These are phyloP conservation scores for Chaetophractus vellerosus DNA, from an alignment of 2,797 vertebrate species.

Conservation along the genomic window DNA sequence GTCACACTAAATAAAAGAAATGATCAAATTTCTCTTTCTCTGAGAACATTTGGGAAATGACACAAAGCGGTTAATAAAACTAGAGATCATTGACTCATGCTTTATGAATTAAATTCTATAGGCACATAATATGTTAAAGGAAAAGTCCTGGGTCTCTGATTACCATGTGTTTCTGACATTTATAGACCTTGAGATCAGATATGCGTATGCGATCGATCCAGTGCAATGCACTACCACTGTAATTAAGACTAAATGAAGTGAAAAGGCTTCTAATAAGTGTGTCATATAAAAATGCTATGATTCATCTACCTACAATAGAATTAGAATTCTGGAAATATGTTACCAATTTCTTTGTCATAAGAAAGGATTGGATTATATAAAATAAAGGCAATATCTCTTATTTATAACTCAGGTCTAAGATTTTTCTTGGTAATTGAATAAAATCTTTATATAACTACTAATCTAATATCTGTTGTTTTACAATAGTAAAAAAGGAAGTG, in stretches of 20 bases:
- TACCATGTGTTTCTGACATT: slow-evolving; percentile 17
- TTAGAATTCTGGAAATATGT: slow-evolving; percentile 62
- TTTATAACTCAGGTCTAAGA: slow-evolving; percentile 58
- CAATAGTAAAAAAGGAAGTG: background rate
- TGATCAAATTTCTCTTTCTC: background rate
- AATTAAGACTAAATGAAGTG: slow-evolving; percentile 37
- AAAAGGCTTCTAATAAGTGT: slow-evolving; percentile 12
- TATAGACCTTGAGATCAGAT: slow-evolving; percentile 39
- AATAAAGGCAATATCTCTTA: background rate
- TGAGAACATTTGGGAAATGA: slow-evolving; percentile 33
- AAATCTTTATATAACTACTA: slow-evolving; percentile 33
- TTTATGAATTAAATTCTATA: slow-evolving; percentile 43
- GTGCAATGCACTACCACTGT: background rate
- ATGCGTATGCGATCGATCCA: background rate
- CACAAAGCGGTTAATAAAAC: background rate
- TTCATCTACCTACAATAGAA: background rate
- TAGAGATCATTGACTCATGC: background rate
- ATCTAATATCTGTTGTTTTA: slow-evolving; percentile 37
- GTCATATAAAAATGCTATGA: slow-evolving; percentile 12
- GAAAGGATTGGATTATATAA: slow-evolving; percentile 8
- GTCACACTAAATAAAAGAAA: slow-evolving; percentile 7
- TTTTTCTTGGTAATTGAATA: slow-evolving; percentile 48
- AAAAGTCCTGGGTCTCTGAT: slow-evolving; percentile 10
- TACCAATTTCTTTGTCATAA: slow-evolving; percentile 43
- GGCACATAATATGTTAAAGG: background rate